Base-by-base conservation (phyloP, 2,888 invertebrate genomes). In the Oscheius sp. region DNA sequence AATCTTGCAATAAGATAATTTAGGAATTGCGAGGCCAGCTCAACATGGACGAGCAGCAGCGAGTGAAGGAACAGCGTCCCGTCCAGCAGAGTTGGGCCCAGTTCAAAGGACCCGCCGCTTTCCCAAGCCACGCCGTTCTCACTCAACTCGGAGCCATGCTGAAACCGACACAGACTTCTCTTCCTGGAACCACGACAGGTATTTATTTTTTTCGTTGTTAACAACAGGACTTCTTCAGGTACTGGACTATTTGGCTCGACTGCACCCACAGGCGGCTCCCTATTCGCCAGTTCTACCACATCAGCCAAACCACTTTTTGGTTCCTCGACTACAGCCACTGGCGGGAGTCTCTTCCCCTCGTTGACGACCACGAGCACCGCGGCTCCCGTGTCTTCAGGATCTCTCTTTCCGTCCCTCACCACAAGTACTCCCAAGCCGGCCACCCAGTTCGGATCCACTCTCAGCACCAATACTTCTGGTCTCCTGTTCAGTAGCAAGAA, bases 401-500 rank as follows among this genome's bases (percentile, higher is more conserved):
- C 76, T 32, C 29, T 68, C 21, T 48, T 63, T 21, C 21, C 63
- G 29, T 63, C 63, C 4, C 13, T 48, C 21, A 9, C 63, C 7
- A 35, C 71, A 13, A 21, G 21, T 21, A 57, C 66, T n/a, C 13
- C 57, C 21, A 70, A 70, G 33, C 66, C 66, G 21, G 51, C 72
- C 2, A 66, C 77, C 5, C 59, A 75, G 9, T 79, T 79, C 48
- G 76, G 77, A n/a, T 79, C 82, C 1, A 79, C 78, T 1, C 73
- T 81, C 32, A 71, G 70, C 47, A 81, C 79, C 42, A 42, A 42
- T 7, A 42, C 42, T 42, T 42, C 42, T 7, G 42, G 42, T 42
- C 42, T 42, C 42, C 42, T 42, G 4, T 42, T 42, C 42, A 42
- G 42, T 42, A 42, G 42, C 42, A 42, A 42, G 42, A 42, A 42